These are phyloP conservation scores for Wiebesia pumilae DNA, from an alignment of 1,140 invertebrate species.

Conservation along the genomic window DNA sequence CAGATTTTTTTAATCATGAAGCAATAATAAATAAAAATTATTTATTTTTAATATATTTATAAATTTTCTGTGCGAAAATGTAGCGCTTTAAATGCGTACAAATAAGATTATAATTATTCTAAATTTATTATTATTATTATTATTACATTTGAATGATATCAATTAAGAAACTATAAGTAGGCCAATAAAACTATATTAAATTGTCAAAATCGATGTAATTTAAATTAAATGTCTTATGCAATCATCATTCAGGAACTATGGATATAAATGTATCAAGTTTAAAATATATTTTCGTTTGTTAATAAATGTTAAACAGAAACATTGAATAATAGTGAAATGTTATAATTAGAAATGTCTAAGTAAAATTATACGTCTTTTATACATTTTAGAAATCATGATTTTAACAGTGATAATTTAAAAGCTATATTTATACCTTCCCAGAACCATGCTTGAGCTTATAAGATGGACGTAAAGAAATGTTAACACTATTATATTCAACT, in stretches of 20 bases:
- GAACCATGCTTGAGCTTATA: slow-evolving; percentile 28
- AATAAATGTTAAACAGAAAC: too few relatives aligned
- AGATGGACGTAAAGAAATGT: neutral
- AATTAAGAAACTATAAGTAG: neutral
- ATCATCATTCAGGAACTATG: too few relatives aligned
- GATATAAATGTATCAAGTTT: too few relatives aligned
- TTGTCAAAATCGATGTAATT: neutral
- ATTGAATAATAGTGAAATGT: neutral
- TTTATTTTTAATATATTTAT: too few relatives aligned
- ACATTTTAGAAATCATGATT: neutral
- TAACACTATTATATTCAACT: neutral
- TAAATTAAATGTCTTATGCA: too few relatives aligned
- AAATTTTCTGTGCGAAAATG: too few relatives aligned
- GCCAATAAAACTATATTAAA: neutral
- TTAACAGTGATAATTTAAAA: slow-evolving; percentile 9
- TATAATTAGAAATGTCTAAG: neutral
- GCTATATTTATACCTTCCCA: neutral
- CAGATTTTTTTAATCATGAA: too few relatives aligned
- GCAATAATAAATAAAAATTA: too few relatives aligned
- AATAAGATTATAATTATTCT: too few relatives aligned
- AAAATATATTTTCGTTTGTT: too few relatives aligned
- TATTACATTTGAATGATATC: neutral
- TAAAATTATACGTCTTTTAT: slow-evolving; percentile 40
- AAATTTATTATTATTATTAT: too few relatives aligned
- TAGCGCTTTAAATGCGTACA: too few relatives aligned